Conservation (phyloP, 2,113 vertebrate genomes). For the Verasper variegatus region DNA sequence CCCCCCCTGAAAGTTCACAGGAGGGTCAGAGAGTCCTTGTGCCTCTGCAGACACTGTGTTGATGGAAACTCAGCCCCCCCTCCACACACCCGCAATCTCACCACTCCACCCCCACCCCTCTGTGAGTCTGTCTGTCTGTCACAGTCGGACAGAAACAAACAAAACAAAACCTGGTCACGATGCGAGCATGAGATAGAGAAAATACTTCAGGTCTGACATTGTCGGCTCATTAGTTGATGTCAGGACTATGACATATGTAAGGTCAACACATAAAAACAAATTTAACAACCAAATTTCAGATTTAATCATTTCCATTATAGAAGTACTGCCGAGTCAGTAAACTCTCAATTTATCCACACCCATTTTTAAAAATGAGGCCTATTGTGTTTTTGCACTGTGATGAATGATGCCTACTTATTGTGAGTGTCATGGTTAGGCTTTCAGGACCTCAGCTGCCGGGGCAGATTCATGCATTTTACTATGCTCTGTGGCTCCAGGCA, state of each 20-base stretch:
- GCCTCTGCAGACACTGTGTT: conserved; percentile 81
- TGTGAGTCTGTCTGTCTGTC: conserved; percentile 53
- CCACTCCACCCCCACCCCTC: conserved; percentile 24
- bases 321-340: neutral
- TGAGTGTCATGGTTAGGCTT: conserved; percentile 29
- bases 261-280: neutral
- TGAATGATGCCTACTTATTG: conserved; percentile 41
- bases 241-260: neutral
- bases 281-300: neutral
- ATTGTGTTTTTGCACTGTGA: conserved; percentile 45
- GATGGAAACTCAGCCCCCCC: conserved; percentile 72
- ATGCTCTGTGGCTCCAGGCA: conserved; percentile 57
- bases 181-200: conserved; percentile 21
- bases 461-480: conserved; percentile 59
- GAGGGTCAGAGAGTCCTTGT: conserved; percentile 89
- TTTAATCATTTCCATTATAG: neutral
- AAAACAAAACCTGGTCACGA: conserved; percentile 57
- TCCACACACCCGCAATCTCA: neutral
- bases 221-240: conserved; percentile 12
- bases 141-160: conserved; percentile 60
- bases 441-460: conserved; percentile 47
- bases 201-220: conserved; percentile 35
- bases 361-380: conserved; percentile 13
- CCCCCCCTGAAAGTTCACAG: conserved; percentile 89
- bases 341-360: neutral